Conservation (phyloP, 2,888 invertebrate genomes). For the Diaprepes abbreviatus region DNA sequence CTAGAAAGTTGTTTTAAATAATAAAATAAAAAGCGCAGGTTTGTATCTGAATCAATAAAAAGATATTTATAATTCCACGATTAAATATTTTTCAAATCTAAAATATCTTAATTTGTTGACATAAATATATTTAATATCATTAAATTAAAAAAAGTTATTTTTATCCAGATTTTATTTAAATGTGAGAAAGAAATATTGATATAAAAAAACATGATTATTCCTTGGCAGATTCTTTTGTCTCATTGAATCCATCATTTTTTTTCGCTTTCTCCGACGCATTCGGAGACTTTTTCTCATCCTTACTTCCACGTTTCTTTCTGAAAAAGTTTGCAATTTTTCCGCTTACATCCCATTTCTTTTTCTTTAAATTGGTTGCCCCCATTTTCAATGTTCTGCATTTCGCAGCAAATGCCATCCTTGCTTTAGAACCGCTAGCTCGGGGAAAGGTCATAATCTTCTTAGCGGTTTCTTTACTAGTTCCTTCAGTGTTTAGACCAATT, state of each 20-base stretch:
- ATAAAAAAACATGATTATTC: constrained; percentile 1
- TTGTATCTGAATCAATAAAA: no score
- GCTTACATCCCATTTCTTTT: constrained; percentile 59
- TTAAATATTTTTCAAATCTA: no score
- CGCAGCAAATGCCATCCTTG: constrained; percentile 48
- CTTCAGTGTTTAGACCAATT: constrained; percentile 38
- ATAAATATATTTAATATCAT: no score
- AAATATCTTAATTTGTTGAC: no score
- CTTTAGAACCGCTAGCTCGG: constrained; percentile 51
- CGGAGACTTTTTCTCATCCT: constrained; percentile 25
- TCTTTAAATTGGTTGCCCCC: constrained; percentile 51
- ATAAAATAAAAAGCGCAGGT: no score
- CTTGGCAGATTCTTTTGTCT: background rate
- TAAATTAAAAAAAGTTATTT: no score
- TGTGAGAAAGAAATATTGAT: no score
- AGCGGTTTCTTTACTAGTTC: background rate
- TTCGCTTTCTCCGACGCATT: constrained; percentile 42
- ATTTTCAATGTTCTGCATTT: constrained; percentile 54
- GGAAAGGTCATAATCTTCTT: constrained; percentile 57
- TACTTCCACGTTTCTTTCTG: constrained; percentile 25
- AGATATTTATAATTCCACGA: no score
- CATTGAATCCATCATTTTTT: constrained; percentile 16
- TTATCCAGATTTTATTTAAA: no score
- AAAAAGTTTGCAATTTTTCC: constrained; percentile 57
- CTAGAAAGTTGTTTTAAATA: no score